Evolutionary conservation across 2,797 vertebrate genomes (phyloP), one percentile per base, ranked within the genome.

Genomic region (Characodon lateralis): DNA sequence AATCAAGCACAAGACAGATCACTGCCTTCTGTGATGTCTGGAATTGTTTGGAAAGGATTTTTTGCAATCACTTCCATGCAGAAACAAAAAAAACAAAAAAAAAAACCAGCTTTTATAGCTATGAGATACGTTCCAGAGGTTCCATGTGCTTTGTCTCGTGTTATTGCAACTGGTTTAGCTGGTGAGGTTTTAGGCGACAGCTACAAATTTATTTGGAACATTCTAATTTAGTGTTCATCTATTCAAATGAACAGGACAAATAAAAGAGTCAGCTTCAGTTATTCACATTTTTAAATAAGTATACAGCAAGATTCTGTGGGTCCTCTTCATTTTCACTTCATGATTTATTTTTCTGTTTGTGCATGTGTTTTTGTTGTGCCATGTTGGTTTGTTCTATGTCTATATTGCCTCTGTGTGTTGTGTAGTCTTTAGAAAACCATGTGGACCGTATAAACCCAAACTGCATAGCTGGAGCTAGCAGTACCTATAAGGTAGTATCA

Each of bases 401-500:
- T 88, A 68, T 91, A 84, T 88, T 96, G 89, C 92, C 83, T 93
- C 78, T 92, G 89, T 92, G 96, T 97, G 96, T 95, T 95, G 94
- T 96, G 93, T 98, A 99, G 98, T 97, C 92, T 97, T 94, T 99
- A 97, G 98, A 99, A 96, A 97, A 96, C 96, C 97, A 95, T 96
- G 94, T 95, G 97, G 97, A 99, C 94, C 96, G 92, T 96, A 94
- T 97, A 97, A 96, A 90, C 96, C 96, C 95, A 96, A 97, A 96
- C 97, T 95, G 89, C 96, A 77, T 97, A 97, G 96, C 97, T 90
- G 97, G 97, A 96, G 96, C 96, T 96, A 96, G 92, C 95, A 96
- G 96, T 96, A 91, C 71, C 89, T 88, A 74, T 94, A 97, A 99
- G 98, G 98, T 99, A 99, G 97, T 97, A 95, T 95, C 83, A 87